Base-by-base conservation (phyloP, 2,888 invertebrate species). In the Idaea biselata region DNA sequence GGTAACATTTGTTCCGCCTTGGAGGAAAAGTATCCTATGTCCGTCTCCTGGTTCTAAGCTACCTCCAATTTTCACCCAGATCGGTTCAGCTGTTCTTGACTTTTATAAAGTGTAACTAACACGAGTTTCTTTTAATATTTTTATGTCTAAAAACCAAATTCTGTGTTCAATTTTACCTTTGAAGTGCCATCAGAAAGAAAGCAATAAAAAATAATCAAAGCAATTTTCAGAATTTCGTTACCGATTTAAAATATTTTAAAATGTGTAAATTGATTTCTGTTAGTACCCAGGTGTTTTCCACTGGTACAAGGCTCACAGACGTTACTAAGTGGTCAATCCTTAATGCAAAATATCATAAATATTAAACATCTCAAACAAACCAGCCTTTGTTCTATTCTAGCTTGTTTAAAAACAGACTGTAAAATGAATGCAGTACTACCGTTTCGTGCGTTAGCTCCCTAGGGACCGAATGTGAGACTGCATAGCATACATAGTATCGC, bases 361-460 rank as follows among this genome's bases (percentile, higher is more conserved):
- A 44, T 44, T 44, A 44, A 44, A 44, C 16, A 58, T 32, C 54
- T 14, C 25, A 14, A 18, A 60, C 25, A 55, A 60, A 32, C 16
- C 8, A 55, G 16, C 55, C n/a, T 18, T 32, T 25, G 31, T 18
- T 55, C 17, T 60, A 25, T 11, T 6, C 6, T 16, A n/a, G 25
- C 2, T 11, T 16, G 55, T 55, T 58, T 16, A 31, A 59, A 44
- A 8, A 44, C 11, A 44, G 44, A 44, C 44, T 44, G 44, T 44
- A 44, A 44, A 44, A 44, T 44, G 44, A 44, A 44, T 11, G 11
- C 44, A 1, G 44, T 3, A 44, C 44, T 44, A 8, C 7, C 44
- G 44, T 44, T 32, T 44, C 44, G 44, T 44, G 44, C 44, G 44
- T 44, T 11, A 14, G 44, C 44, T 44, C 44, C 44, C 44, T 14